Evolutionary conservation across 2,888 invertebrate species (phyloP), one percentile per base, ranked within the genome.

Genomic region (Rhamnusium bicolor): DNA sequence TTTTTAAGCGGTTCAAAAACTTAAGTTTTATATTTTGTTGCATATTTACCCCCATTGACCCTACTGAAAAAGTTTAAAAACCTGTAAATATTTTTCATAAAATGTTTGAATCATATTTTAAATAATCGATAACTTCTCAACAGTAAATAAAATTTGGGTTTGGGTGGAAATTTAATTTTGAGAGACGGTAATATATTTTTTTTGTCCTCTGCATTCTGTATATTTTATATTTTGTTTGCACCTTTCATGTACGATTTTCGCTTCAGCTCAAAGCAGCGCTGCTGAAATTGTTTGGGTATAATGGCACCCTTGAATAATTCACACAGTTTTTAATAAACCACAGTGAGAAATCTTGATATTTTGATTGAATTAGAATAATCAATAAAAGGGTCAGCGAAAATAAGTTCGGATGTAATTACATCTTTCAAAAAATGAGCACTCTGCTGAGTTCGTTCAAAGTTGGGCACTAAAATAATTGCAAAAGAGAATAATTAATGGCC

Each of bases 401-500:
- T 46, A 19, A 51, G 3, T 21, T 21, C 51, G 51, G 1, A 40
- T n/a, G 12, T 12, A 40, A 40, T 40, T 40, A 40, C 12, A 40
- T 1, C 40, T n/a, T 2, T 12, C 46, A 51, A 65, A 53, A 65
- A 65, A 27, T 24, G 47, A 16, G n/a, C 40, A 19, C 19, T 53
- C 65, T n/a, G 49, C n/a, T 18, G 65, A 65, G 32, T 29, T 53
- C 14, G 32, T 16, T 58, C 29, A 58, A 58, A 58, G 53, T 49
- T 24, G 65, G 65, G 65, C 65, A 51, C 53, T 6, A 32, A 53
- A 53, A 65, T 65, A 65, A 65, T 65, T 65, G 47, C 53, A 18
- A 29, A 47, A 32, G 65, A 16, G 65, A 53, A 65, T 65, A 65
- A 65, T 65, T 65, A 65, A 65, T 65, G 67, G 58, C 49, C 47